Conservation (phyloP, 92 coral and sea anemone species). For the Palythoa heliodiscus region DNA sequence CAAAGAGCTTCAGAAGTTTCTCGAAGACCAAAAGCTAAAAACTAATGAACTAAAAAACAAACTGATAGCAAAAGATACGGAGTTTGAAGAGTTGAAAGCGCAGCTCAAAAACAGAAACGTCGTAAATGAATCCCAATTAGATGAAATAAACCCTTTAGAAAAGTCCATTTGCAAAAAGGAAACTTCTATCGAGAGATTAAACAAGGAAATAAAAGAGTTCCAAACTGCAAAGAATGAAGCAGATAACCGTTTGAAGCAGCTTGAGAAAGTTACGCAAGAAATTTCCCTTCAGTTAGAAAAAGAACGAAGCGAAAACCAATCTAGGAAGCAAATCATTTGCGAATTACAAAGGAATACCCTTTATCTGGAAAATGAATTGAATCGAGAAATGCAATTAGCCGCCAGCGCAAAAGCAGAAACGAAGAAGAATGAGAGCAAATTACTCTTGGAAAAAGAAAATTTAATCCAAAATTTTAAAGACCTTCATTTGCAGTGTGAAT, state of each 20-base stretch:
- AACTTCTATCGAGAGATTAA: background rate
- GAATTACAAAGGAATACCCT: background rate
- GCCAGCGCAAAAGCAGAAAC: background rate
- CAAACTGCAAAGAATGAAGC: constrained; percentile 47
- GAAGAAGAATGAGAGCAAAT: background rate
- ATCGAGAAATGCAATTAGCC: background rate
- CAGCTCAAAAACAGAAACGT: constrained; percentile 38
- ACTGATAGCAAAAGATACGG: constrained; percentile 24
- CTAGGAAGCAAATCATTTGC: background rate
- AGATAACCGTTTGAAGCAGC: constrained; percentile 49
- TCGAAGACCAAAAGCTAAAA: constrained; percentile 55
- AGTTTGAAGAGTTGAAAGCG: constrained; percentile 39
- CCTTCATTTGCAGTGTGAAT: background rate
- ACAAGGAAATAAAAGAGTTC: constrained; percentile 55
- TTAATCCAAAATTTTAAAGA: constrained; percentile 2
- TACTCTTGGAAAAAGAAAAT: constrained; percentile 2
- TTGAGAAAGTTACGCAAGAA: constrained; percentile 59
- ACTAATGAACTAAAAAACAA: constrained; percentile 56
- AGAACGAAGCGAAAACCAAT: background rate
- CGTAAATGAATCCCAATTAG: constrained; percentile 20
- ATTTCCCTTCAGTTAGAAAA: constrained; percentile 37
- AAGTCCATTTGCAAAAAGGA: constrained; percentile 8
- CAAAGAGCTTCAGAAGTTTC: constrained; percentile 51
- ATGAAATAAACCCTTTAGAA: constrained; percentile 26
- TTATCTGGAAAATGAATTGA: constrained; percentile 46